Conservation (phyloP, 2,888 invertebrate genomes). For the Steinernema carpocapsae region DNA sequence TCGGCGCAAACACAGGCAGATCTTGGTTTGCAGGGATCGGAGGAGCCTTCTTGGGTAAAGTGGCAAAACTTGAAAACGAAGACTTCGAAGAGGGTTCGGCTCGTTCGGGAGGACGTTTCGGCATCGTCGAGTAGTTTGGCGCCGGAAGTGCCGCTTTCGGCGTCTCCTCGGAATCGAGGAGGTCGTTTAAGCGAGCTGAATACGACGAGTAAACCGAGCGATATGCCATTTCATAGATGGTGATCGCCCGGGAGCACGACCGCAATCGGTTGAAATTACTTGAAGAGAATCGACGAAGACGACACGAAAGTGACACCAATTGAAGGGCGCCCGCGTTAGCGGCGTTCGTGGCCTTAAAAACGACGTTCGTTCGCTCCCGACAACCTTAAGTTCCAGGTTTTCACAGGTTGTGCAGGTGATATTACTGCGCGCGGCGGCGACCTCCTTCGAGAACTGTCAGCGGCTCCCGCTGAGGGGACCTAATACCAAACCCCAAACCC, state of each 20-base stretch:
- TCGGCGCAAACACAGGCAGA: slow-evolving; percentile 20
- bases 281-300: slow-evolving; percentile 1
- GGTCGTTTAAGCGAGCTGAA: slow-evolving; percentile 28
- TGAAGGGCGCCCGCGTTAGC: slow-evolving; percentile 17
- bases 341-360: slow-evolving; percentile 26
- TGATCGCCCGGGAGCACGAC: slow-evolving; percentile 8
- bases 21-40: slow-evolving; percentile 9
- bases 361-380: slow-evolving; percentile 15
- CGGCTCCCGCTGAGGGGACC: slow-evolving; percentile 8
- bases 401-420: slow-evolving; percentile 4
- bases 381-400: slow-evolving; percentile 10
- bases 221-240: slow-evolving; percentile 23
- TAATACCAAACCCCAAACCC: slow-evolving; percentile 13
- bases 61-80: neutral
- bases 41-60: neutral
- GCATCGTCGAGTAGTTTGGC: neutral
- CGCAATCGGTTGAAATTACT: slow-evolving; percentile 11
- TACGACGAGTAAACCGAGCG: slow-evolving; percentile 29
- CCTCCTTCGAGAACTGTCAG: neutral
- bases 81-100: no score
- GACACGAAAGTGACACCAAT: slow-evolving; percentile 32
- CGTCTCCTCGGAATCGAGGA: slow-evolving; percentile 14
- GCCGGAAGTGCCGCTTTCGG: neutral
- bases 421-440: slow-evolving; percentile 30
- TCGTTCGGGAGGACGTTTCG: slow-evolving; percentile 5